These are phyloP conservation scores for Proterorhinus semilunaris DNA, from an alignment of 2,113 vertebrate genomes.

Conservation along the genomic window DNA sequence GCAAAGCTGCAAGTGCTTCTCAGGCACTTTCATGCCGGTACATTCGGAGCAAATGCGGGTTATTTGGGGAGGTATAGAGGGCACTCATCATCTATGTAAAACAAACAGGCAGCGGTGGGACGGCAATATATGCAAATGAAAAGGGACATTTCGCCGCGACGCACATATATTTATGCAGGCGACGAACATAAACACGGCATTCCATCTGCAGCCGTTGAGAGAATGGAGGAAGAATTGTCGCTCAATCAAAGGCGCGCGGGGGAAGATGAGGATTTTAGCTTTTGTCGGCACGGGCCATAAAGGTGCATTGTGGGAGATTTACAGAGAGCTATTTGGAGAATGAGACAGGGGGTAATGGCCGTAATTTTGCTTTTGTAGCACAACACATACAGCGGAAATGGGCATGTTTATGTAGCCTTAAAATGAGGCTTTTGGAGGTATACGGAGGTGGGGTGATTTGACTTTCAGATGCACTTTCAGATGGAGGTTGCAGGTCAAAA, in stretches of 20 bases:
- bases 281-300: neutral
- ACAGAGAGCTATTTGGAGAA: constrained; percentile 1
- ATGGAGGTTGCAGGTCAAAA: neutral
- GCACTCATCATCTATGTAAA: neutral
- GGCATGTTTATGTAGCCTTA: constrained; percentile 1
- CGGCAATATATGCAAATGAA: constrained; percentile 9
- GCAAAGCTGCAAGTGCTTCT: constrained; percentile 38
- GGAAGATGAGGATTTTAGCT: neutral
- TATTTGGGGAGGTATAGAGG: constrained; percentile 6
- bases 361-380: constrained; percentile 2
- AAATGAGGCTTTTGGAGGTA: neutral
- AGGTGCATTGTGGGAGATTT: constrained; percentile 1
- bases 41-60: constrained; percentile 1
- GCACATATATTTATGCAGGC: constrained; percentile 10
- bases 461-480: neutral
- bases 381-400: neutral
- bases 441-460: neutral
- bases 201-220: neutral
- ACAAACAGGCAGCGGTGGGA: neutral
- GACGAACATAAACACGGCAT: neutral
- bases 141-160: neutral
- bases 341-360: neutral
- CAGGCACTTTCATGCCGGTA: constrained; percentile 22
- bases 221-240: neutral
- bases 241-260: neutral